Percentiles rank a stretch among this genome's conserved stretches.
Conservation (phyloP, 1,140 invertebrate species). For the Pteromalus puparum region DNA sequence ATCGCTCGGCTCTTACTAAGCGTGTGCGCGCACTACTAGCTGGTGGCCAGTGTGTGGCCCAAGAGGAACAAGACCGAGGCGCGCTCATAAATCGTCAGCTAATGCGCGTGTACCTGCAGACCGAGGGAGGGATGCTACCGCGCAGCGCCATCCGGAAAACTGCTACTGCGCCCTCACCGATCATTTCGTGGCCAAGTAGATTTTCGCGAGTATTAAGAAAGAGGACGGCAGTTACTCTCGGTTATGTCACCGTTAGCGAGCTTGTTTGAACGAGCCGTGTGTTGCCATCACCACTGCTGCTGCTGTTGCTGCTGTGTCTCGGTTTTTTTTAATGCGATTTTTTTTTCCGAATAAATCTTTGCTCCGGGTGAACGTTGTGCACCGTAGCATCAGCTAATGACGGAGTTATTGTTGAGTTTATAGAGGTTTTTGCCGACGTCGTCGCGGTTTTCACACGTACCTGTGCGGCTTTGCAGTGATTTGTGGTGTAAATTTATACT, state of each 20-base stretch:
- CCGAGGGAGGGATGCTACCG: neutral
- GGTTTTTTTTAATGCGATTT: neutral
- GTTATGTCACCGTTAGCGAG: constrained; percentile 21
- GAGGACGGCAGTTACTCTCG: constrained; percentile 28
- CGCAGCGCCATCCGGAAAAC: neutral
- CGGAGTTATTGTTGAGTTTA: neutral
- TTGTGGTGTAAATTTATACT: neutral
- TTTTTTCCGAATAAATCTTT: neutral
- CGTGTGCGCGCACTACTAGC: no score
- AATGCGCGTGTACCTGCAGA: neutral
- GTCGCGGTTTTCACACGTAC: neutral
- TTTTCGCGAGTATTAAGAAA: constrained; percentile 40
- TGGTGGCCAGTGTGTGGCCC: neutral
- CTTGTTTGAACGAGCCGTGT: neutral
- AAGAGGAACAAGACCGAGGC: neutral
- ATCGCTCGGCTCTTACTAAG: neutral
- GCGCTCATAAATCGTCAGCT: neutral
- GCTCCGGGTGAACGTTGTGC: neutral
- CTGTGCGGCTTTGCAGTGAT: neutral
- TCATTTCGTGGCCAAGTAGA: constrained; percentile 32
- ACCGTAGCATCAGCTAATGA: neutral
- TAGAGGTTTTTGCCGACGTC: neutral
- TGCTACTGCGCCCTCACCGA: constrained; percentile 14
- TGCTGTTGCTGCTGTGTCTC: neutral
- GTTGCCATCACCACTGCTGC: neutral